Conservation (phyloP, 2,113 vertebrate species). For the Ploceus nigricollis region DNA sequence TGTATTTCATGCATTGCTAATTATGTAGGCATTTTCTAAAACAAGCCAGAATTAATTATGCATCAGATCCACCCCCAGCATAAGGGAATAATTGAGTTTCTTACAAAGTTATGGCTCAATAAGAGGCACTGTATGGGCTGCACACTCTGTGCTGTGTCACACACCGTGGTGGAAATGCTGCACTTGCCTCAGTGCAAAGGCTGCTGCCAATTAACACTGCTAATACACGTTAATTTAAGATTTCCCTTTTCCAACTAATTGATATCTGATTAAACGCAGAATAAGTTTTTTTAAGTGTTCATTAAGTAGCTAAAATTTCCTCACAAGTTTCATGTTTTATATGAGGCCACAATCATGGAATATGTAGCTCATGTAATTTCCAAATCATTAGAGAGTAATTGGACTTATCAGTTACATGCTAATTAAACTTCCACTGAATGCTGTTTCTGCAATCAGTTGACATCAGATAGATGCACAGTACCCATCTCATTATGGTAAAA, state of each 20-base stretch:
- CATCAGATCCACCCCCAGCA: background rate
- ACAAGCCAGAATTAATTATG: conserved; percentile 23
- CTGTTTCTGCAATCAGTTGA: conserved; percentile 61
- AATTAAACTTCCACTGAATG: conserved; percentile 58
- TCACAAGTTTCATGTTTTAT: conserved; percentile 40
- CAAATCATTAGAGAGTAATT: conserved; percentile 64
- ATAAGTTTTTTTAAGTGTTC: conserved; percentile 42
- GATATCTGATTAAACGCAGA: conserved; percentile 45
- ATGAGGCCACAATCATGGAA: conserved; percentile 42
- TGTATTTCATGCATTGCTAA: background rate
- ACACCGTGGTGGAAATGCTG: background rate
- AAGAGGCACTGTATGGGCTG: background rate
- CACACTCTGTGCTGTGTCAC: background rate
- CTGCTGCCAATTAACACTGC: conserved; percentile 47
- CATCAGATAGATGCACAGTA: conserved; percentile 3
- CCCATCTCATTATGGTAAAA: conserved; percentile 46
- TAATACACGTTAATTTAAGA: conserved; percentile 61
- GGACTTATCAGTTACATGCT: conserved; percentile 66
- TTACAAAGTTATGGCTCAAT: background rate
- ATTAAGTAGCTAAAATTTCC: conserved; percentile 55
- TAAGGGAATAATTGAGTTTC: conserved; percentile 25
- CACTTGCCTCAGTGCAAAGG: background rate
- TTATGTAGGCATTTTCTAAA: conserved; percentile 32
- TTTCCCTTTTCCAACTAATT: conserved; percentile 49
- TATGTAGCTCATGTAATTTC: conserved; percentile 60